These are phyloP conservation scores for Neoitamus cyanurus DNA, from an alignment of 2,888 invertebrate genomes.

Conservation along the genomic window DNA sequence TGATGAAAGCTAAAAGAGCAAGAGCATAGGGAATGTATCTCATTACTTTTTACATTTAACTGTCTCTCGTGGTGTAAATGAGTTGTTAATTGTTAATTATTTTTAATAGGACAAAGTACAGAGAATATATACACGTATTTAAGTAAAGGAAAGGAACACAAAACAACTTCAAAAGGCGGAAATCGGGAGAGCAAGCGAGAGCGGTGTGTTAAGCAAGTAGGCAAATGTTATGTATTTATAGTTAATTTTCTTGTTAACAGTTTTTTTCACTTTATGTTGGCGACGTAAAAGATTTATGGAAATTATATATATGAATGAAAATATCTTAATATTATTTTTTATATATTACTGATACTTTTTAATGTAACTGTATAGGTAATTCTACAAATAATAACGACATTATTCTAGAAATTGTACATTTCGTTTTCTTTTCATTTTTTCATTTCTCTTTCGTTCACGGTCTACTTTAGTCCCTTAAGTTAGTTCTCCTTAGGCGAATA, in stretches of 20 bases:
- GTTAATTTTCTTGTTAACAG: constrained; percentile 50
- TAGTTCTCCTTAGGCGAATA: constrained; percentile 19
- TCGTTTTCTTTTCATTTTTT: constrained; percentile 38
- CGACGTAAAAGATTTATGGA: constrained; percentile 47
- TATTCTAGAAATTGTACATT: constrained; percentile 43
- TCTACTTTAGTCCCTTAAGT: constrained; percentile 30
- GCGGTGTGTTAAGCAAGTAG: constrained; percentile 26
- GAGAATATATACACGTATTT: constrained; percentile 21
- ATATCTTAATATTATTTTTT: constrained; percentile 49
- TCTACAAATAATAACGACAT: constrained; percentile 43
- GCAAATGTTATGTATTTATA: constrained; percentile 47
- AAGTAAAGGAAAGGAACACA: constrained; percentile 19
- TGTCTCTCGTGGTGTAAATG: constrained; percentile 52
- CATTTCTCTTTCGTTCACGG: not conserved
- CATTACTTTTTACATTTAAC: constrained; percentile 41
- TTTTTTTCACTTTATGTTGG: constrained; percentile 50
- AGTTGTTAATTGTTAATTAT: constrained; percentile 55
- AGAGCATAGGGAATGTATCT: constrained; percentile 6
- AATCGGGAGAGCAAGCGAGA: not conserved
- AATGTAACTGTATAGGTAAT: constrained; percentile 48
- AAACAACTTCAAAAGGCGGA: not conserved
- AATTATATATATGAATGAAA: constrained; percentile 20
- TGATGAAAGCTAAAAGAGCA: not conserved
- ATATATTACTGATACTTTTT: constrained; percentile 50
- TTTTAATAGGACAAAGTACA: constrained; percentile 49